Evolutionary conservation across 2,888 invertebrate species (phyloP).

Genomic region (Deilephila porcellus): DNA sequence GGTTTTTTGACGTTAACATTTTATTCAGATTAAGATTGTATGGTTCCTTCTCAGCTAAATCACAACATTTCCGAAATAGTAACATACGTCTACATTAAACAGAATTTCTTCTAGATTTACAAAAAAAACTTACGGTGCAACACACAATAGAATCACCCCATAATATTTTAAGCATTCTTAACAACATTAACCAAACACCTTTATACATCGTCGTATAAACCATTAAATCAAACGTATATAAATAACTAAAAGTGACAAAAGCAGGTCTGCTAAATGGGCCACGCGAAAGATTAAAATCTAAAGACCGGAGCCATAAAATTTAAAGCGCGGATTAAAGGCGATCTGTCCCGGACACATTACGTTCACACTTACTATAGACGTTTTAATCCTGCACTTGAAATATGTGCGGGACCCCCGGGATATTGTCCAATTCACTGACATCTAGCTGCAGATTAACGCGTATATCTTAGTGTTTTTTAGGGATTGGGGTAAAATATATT

Average conservation of each 20-base stretch:
- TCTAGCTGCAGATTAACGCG: conserved; percentile 67
- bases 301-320: conserved; percentile 63
- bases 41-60: no score
- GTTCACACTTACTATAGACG: conserved; percentile 76
- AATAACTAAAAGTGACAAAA: conserved; percentile 48
- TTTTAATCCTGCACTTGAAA: conserved; percentile 82
- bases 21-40: no score
- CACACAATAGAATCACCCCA: background rate
- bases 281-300: conserved; percentile 50
- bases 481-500: conserved; percentile 37
- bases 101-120: background rate
- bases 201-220: conserved; percentile 35
- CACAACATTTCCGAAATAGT: no score
- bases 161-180: background rate
- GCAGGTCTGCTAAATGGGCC: conserved; percentile 60
- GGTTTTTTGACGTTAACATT: no score
- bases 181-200: conserved; percentile 29
- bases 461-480: conserved; percentile 60
- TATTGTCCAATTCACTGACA: conserved; percentile 68
- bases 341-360: conserved; percentile 77
- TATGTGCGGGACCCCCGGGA: conserved; percentile 66
- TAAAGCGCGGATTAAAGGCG: conserved; percentile 74
- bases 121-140: background rate
- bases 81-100: no score
- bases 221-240: conserved; percentile 42